These are phyloP conservation scores for Sebastolobus alascanus DNA, from an alignment of 2,797 vertebrate genomes.

Conservation along the genomic window DNA sequence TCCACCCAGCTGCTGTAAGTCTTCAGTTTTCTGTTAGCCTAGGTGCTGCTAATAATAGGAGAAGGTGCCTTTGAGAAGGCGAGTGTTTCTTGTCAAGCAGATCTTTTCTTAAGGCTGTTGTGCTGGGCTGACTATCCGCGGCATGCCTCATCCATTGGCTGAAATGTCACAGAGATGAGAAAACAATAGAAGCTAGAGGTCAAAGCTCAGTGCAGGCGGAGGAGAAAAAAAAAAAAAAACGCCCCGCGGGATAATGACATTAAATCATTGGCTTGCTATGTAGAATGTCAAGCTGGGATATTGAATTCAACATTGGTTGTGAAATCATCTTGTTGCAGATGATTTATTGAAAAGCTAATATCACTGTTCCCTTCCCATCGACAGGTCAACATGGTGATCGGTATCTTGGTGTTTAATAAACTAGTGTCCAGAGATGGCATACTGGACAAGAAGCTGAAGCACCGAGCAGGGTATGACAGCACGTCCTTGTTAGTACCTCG, in stretches of 20 bases:
- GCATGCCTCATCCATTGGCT: conserved; percentile 62
- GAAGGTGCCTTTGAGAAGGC: conserved; percentile 76
- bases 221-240: neutral
- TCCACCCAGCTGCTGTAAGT: conserved; percentile 20
- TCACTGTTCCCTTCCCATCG: conserved; percentile 36
- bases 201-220: conserved; percentile 50
- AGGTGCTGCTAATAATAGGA: conserved; percentile 61
- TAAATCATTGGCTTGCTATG: conserved; percentile 25
- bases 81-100: conserved; percentile 63
- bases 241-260: conserved; percentile 36
- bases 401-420: conserved; percentile 99
- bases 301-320: conserved; percentile 13
- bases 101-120: conserved; percentile 66
- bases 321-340: conserved; percentile 1
- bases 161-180: conserved; percentile 73
- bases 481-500: conserved; percentile 82
- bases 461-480: conserved; percentile 97
- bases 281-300: conserved; percentile 31
- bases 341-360: conserved; percentile 19
- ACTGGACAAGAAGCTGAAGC: conserved; percentile 99
- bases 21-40: conserved; percentile 31
- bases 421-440: conserved; percentile 99
- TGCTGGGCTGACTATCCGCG: conserved; percentile 54
- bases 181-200: conserved; percentile 70
- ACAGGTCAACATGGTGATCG: conserved; percentile 99